A percentile compares a stretch with the other conserved stretches of the same genome.
These are phyloP conservation scores for Labeo rohita DNA, from an alignment of 2,113 vertebrate species.

Conservation along the genomic window DNA sequence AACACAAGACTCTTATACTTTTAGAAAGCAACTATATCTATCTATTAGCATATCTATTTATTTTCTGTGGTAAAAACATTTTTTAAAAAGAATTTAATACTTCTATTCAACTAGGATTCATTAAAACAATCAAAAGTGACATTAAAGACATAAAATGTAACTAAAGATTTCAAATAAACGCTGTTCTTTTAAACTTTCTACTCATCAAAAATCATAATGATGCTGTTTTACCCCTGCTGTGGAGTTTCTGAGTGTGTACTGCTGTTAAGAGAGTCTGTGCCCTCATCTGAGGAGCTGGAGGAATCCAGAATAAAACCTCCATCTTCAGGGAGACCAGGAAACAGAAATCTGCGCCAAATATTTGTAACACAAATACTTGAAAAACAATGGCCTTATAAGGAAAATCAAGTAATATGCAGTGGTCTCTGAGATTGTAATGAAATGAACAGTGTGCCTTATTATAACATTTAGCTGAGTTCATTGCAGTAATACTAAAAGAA, in stretches of 20 bases:
- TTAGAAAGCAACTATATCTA: not conserved
- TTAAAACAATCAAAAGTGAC: too few relatives aligned
- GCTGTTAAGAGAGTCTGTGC: conserved; percentile 73
- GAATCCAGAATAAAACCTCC: conserved; percentile 83
- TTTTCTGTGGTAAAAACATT: too few relatives aligned
- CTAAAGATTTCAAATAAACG: too few relatives aligned
- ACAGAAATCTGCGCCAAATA: conserved; percentile 85
- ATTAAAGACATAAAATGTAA: too few relatives aligned
- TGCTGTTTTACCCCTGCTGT: conserved; percentile 77
- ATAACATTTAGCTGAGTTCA: not conserved
- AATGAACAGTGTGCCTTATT: not conserved
- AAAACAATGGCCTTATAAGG: not conserved
- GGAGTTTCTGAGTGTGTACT: conserved; percentile 72
- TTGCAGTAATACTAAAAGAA: conserved; percentile 11
- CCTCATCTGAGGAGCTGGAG: conserved; percentile 67
- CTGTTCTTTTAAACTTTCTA: too few relatives aligned
- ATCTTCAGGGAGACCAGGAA: conserved; percentile 92
- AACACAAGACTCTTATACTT: conserved; percentile 11
- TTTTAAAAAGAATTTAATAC: too few relatives aligned
- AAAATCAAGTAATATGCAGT: not conserved
- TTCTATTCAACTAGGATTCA: too few relatives aligned
- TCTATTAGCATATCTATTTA: not conserved
- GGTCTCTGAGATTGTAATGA: not conserved
- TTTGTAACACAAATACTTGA: not conserved
- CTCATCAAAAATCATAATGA: too few relatives aligned